Percentiles rank a stretch among this genome's conserved stretches.
Conservation (phyloP, 2,888 invertebrate species). For the Brachyptera putata region DNA sequence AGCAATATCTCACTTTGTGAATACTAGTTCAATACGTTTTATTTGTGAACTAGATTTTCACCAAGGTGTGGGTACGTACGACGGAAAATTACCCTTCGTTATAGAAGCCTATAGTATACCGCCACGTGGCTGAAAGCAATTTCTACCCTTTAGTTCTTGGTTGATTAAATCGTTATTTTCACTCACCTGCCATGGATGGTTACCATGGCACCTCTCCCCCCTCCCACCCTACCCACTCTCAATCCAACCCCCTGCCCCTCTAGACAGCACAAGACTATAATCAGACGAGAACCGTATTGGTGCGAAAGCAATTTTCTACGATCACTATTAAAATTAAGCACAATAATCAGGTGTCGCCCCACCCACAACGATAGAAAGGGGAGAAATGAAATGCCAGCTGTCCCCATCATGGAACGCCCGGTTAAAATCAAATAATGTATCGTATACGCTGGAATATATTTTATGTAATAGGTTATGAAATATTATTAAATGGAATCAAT, state of each 20-base stretch:
- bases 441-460: too few species aligned
- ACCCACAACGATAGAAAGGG: constrained; percentile 24
- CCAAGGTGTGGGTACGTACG: too few species aligned
- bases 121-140: constrained; percentile 3
- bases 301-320: constrained; percentile 31
- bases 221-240: not conserved
- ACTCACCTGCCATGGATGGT: constrained; percentile 4
- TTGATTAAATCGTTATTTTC: constrained; percentile 19
- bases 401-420: constrained; percentile 23
- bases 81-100: too few species aligned
- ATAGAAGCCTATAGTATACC: not conserved
- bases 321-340: constrained; percentile 33
- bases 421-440: too few species aligned
- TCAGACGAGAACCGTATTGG: constrained; percentile 30
- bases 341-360: constrained; percentile 32
- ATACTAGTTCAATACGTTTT: too few species aligned
- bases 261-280: too few species aligned
- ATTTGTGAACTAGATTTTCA: too few species aligned
- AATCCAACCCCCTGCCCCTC: not conserved
- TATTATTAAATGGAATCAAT: too few species aligned
- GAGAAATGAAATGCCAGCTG: constrained; percentile 30
- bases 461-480: too few species aligned
- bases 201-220: constrained; percentile 24
- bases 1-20: too few species aligned
- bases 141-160: constrained; percentile 10